These are phyloP conservation scores for Odontocerum albicorne DNA, from an alignment of 2,888 invertebrate species.

Conservation along the genomic window DNA sequence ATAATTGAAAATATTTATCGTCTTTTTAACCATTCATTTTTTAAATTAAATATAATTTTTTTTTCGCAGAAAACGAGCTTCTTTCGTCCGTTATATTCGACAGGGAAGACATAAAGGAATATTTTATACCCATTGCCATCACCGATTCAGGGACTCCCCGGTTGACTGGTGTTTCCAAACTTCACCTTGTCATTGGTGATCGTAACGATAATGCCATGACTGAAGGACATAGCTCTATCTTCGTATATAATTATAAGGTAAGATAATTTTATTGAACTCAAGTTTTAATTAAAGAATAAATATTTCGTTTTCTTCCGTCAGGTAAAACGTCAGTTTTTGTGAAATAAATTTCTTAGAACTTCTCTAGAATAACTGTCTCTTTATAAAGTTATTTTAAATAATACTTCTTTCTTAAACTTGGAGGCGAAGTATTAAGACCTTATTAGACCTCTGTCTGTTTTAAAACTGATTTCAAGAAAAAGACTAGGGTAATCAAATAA, in stretches of 20 bases:
- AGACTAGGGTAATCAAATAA: too few relatives aligned
- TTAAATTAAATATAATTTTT: slow-evolving; percentile 18
- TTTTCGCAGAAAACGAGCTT: slow-evolving; percentile 60
- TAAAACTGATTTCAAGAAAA: too few relatives aligned
- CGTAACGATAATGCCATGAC: slow-evolving; percentile 90
- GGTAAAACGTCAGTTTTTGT: too few relatives aligned
- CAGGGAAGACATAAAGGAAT: slow-evolving; percentile 84
- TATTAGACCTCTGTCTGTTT: too few relatives aligned
- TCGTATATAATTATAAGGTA: slow-evolving; percentile 93
- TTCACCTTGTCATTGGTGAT: slow-evolving; percentile 92
- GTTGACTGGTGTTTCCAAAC: slow-evolving; percentile 77
- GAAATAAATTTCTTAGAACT: too few relatives aligned
- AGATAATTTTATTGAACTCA: too few relatives aligned
- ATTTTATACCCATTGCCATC: slow-evolving; percentile 86
- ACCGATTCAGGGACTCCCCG: slow-evolving; percentile 79
- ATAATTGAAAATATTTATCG: background rate
- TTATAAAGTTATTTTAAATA: too few relatives aligned
- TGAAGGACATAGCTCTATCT: slow-evolving; percentile 85
- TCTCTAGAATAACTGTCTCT: too few relatives aligned
- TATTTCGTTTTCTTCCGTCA: too few relatives aligned
- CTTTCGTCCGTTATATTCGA: slow-evolving; percentile 78
- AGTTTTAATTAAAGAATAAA: too few relatives aligned
- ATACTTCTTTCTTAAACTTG: too few relatives aligned
- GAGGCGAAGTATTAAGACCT: too few relatives aligned
- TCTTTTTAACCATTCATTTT: background rate